These are phyloP conservation scores for Clistopyga incitator DNA, from an alignment of 2,888 invertebrate genomes.

Conservation along the genomic window DNA sequence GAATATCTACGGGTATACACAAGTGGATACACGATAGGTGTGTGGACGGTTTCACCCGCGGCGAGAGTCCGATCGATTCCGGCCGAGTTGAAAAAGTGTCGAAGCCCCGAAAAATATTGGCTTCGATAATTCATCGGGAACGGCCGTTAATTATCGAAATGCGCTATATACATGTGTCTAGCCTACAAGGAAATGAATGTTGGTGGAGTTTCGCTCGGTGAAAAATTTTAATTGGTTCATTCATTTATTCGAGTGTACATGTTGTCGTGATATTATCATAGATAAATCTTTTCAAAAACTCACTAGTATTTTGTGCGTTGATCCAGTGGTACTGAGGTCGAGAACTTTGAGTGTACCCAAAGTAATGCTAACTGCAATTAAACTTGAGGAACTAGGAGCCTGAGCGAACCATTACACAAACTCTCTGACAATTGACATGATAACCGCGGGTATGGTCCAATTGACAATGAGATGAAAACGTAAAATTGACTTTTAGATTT, in stretches of 20 bases:
- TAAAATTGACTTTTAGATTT: neutral
- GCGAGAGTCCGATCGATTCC: slow-evolving; percentile 29
- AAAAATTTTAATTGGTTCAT: slow-evolving; percentile 23
- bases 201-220: neutral
- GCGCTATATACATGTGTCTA: neutral
- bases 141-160: slow-evolving; percentile 48
- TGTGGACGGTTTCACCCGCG: slow-evolving; percentile 16
- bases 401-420: neutral
- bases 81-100: slow-evolving; percentile 43
- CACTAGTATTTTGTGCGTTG: neutral
- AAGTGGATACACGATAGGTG: neutral
- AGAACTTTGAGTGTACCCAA: neutral
- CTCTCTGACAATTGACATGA: neutral
- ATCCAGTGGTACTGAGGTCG: neutral
- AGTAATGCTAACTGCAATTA: neutral
- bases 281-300: neutral
- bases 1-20: slow-evolving; percentile 21
- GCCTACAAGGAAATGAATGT: slow-evolving; percentile 27
- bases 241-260: slow-evolving; percentile 5
- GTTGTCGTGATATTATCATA: neutral
- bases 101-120: slow-evolving; percentile 54
- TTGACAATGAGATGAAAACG: neutral
- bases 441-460: neutral
- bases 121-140: slow-evolving; percentile 52
- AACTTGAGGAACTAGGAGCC: neutral